A percentile compares a stretch with the other conserved stretches of the same genome.
Conservation (phyloP, 2,888 invertebrate genomes). For the Chrysomela aeneicollis region DNA sequence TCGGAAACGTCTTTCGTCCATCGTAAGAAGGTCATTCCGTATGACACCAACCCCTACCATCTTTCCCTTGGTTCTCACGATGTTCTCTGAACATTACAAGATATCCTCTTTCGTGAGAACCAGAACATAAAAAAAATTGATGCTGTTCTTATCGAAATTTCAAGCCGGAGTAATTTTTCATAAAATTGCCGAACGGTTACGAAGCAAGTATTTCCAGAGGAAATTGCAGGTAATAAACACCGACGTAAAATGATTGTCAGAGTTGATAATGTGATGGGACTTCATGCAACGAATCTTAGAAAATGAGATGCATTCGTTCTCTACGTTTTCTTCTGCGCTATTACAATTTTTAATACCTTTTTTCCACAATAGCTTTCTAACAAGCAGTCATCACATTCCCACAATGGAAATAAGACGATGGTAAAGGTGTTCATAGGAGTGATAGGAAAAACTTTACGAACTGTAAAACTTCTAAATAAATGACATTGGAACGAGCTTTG, state of each 20-base stretch:
- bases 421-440: too few species aligned
- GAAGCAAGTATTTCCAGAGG: neutral
- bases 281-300: neutral
- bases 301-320: neutral
- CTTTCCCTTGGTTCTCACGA: too few species aligned
- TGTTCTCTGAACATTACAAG: too few species aligned
- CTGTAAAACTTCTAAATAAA: too few species aligned
- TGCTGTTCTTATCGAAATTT: too few species aligned
- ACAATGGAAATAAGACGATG: too few species aligned
- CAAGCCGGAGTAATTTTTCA: too few species aligned
- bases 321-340: neutral
- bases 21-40: conserved; percentile 39
- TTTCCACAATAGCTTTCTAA: neutral
- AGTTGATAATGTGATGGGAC: neutral
- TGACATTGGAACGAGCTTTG: too few species aligned
- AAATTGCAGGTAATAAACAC: neutral
- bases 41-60: too few species aligned
- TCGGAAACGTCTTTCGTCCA: conserved; percentile 33
- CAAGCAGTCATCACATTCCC: neutral
- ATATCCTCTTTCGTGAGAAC: too few species aligned
- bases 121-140: too few species aligned
- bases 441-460: too few species aligned
- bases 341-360: neutral
- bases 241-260: neutral
- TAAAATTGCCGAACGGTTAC: neutral